These are phyloP conservation scores for Cheilosia vulpina DNA, from an alignment of 2,888 invertebrate genomes.

Conservation along the genomic window DNA sequence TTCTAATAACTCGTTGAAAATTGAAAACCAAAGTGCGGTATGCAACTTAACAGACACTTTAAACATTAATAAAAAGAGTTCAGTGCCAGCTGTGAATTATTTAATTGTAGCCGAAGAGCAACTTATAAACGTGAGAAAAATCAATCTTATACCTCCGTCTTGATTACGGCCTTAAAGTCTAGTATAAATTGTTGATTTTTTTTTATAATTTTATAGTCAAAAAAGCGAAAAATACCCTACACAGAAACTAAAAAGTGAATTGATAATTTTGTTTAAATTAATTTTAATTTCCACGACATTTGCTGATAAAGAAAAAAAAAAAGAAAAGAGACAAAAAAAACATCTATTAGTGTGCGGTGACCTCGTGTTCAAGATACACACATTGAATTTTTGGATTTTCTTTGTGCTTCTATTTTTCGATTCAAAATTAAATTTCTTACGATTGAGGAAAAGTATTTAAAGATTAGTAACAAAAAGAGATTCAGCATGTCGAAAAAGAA, in stretches of 20 bases:
- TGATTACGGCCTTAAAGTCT: constrained; percentile 79
- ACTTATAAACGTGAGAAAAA: constrained; percentile 79
- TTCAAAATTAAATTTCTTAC: constrained; percentile 55
- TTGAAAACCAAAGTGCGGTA: constrained; percentile 69
- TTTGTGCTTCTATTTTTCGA: constrained; percentile 17
- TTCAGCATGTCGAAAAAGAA: constrained; percentile 82
- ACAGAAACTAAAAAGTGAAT: constrained; percentile 45
- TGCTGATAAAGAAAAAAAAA: constrained; percentile 58
- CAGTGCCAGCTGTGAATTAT: constrained; percentile 61
- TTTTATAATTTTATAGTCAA: constrained; percentile 58
- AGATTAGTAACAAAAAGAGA: constrained; percentile 74
- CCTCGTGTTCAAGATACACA: constrained; percentile 77
- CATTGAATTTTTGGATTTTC: constrained; percentile 41
- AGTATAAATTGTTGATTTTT: constrained; percentile 69
- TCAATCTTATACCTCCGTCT: constrained; percentile 82
- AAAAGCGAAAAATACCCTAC: constrained; percentile 2
- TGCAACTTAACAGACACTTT: constrained; percentile 72
- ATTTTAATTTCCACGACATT: constrained; percentile 40
- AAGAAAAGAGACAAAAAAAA: constrained; percentile 3
- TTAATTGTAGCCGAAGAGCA: constrained; percentile 61
- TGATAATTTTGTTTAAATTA: constrained; percentile 64
- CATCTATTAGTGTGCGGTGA: constrained; percentile 76
- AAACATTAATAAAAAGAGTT: constrained; percentile 56
- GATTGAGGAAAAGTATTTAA: constrained; percentile 59
- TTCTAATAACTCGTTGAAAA: constrained; percentile 79